These are phyloP conservation scores for Arbacia lixula DNA, from an alignment of 53 echinoderm and acorn worm species.

Conservation along the genomic window DNA sequence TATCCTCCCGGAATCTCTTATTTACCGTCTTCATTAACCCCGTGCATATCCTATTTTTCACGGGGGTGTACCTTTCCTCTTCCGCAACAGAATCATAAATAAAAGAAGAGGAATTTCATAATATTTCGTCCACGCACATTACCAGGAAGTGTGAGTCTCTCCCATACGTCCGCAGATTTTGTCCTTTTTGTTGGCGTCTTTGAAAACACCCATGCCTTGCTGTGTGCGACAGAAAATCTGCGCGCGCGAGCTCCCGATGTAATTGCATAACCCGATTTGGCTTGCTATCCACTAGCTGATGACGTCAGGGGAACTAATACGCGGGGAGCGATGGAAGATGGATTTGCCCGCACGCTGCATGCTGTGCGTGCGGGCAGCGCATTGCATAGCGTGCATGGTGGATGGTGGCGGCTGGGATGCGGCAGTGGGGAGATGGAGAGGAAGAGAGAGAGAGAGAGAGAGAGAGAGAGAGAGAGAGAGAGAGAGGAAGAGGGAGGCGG, in stretches of 20 bases:
- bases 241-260: neutral
- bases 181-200: no score
- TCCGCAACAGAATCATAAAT: no score
- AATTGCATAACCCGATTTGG: slow-evolving; percentile 54
- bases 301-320: slow-evolving; percentile 13
- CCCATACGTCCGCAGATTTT: no score
- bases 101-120: no score
- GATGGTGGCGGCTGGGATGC: neutral
- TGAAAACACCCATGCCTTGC: no score
- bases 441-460: slow-evolving; percentile 25
- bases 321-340: neutral
- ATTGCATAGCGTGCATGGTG: neutral
- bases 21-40: no score
- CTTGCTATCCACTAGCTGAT: slow-evolving; percentile 33
- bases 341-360: neutral
- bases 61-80: no score
- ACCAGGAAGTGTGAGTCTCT: no score
- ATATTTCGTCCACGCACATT: no score
- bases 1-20: no score
- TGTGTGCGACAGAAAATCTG: neutral
- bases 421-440: neutral
- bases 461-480: neutral
- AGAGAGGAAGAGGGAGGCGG: neutral
- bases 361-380: no score
- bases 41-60: no score